Conservation (phyloP, 2,888 invertebrate genomes). For the Adineta ricciae region DNA sequence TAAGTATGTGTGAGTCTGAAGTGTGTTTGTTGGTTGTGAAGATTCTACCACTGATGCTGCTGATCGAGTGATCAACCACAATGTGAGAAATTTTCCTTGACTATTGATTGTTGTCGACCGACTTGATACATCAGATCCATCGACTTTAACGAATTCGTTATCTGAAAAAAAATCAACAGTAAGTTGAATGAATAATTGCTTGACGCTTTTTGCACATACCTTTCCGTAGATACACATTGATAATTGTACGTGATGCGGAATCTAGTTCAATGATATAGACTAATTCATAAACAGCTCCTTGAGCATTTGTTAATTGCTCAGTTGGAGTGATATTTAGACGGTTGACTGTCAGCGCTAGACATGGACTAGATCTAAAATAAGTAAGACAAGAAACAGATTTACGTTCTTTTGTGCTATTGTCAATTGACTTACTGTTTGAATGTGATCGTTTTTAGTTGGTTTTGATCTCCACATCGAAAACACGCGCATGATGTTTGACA, state of each 20-base stretch:
- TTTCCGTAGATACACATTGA: neutral
- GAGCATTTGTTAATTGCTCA: neutral
- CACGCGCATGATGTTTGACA: neutral
- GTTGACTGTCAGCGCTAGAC: neutral
- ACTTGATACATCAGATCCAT: neutral
- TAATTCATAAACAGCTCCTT: neutral
- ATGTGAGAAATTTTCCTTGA: neutral
- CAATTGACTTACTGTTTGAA: neutral
- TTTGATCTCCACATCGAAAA: constrained; percentile 11
- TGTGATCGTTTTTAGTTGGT: neutral
- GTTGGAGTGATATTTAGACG: neutral
- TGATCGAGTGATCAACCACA: neutral
- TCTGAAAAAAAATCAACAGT: neutral
- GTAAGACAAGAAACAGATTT: neutral
- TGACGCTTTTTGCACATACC: neutral
- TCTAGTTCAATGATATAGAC: neutral
- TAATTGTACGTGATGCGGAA: neutral
- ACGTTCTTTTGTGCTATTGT: neutral
- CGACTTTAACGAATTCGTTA: neutral
- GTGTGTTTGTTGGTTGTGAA: neutral
- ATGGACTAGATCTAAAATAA: neutral
- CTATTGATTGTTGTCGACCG: neutral
- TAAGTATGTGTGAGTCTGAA: neutral
- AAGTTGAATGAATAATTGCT: neutral
- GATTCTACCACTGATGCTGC: neutral